Base-by-base conservation (phyloP, 2,113 vertebrate genomes). In the Platichthys stellatus region DNA sequence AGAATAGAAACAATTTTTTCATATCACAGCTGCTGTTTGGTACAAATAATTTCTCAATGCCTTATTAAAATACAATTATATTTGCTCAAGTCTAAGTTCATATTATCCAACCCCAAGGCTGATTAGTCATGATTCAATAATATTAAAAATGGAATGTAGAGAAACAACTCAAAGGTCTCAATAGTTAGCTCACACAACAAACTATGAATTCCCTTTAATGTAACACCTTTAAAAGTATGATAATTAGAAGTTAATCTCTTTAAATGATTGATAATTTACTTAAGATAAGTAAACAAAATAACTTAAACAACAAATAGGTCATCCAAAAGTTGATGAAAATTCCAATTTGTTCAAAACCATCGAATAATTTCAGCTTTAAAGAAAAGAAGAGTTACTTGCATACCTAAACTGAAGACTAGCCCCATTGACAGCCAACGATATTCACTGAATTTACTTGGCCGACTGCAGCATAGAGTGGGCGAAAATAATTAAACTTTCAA, bases 1-100 rank as follows among this genome's bases (percentile, higher is more conserved):
- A 60, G 57, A 60, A 47, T 40, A 47, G 63, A 61, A 61, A 76
- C 69, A 60, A 65, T 64, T 47, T 76, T 38, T 72, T 53, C 0
- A 24, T 11, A 53, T 73, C 66, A 69, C 70, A 45, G 66, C 69
- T 74, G 53, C 65, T 54, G 31, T 31, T 7, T 7, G 40, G 45
- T 18, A 49, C 45, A 49, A 18, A 59, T 31, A 7, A 6, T 38
- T 10, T 38, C 35, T 38, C 35, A 38, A 10, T 38, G 9, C 35
- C 35, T 38, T 38, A 9, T 38, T 10, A 9, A 38, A 38, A 38
- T 38, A 38, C 9, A 38, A 38, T 38, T 2, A 9, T 10, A 38
- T 10, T 38, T 38, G 35, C 35, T 38, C 35, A 35, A 35, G 35
- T 2, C 7, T 8, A 38, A 10, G 8, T 38, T 38, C 8, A 38